A percentile compares a stretch with the other conserved stretches of the same genome.
Conservation (phyloP, 2,113 vertebrate species). For the Ranitomeya variabilis region DNA sequence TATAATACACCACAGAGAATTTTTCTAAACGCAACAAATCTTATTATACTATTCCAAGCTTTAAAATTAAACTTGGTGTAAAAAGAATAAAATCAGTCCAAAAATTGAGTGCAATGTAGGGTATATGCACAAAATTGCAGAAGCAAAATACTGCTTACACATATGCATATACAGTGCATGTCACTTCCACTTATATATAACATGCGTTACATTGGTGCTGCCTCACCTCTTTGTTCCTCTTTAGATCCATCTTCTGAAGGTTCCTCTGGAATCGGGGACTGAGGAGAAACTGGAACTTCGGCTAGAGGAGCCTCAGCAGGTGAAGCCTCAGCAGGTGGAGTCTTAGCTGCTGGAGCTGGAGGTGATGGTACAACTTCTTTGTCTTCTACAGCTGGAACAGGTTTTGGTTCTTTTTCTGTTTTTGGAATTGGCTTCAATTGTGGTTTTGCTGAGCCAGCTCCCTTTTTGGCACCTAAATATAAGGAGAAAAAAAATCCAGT, state of each 20-base stretch:
- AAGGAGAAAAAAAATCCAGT: neutral
- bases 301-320: neutral
- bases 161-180: neutral
- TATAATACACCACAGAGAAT: neutral
- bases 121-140: neutral
- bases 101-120: neutral
- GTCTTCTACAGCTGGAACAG: conserved; percentile 12
- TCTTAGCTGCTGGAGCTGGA: neutral
- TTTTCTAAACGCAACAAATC: neutral
- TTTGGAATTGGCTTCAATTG: conserved; percentile 38
- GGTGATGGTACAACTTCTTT: neutral
- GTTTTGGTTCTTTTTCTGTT: neutral
- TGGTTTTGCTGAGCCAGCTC: conserved; percentile 40
- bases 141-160: neutral
- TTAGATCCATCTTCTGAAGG: conserved; percentile 27
- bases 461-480: conserved; percentile 60
- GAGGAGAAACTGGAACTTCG: neutral
- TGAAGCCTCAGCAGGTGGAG: neutral
- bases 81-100: neutral
- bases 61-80: neutral
- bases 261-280: neutral
- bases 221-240: conserved; percentile 25
- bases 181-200: neutral
- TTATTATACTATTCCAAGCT: neutral
- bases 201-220: neutral